These are phyloP conservation scores for Agrilus biguttatus DNA, from an alignment of 2,888 invertebrate genomes.

Conservation along the genomic window DNA sequence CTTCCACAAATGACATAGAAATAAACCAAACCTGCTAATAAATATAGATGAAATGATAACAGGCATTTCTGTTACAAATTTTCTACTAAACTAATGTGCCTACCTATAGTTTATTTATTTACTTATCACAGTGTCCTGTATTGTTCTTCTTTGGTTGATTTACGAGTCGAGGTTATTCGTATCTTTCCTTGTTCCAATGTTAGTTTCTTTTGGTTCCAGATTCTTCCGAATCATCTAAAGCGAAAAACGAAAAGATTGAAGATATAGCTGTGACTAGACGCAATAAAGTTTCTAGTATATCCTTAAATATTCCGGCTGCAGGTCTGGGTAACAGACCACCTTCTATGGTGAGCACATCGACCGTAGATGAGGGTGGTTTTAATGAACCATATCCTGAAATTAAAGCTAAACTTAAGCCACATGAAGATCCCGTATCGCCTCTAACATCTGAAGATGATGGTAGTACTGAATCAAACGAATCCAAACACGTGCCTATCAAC, in stretches of 20 bases:
- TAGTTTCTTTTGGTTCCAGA: slow-evolving; percentile 12
- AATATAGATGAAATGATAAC: no score
- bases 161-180: no score
- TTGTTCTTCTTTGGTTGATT: no score
- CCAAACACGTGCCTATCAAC: slow-evolving; percentile 1
- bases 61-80: no score
- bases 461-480: slow-evolving; percentile 4
- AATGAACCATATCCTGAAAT: slow-evolving; percentile 59
- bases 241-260: slow-evolving; percentile 22
- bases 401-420: slow-evolving; percentile 36
- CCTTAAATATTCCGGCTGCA: slow-evolving; percentile 47
- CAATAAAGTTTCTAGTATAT: slow-evolving; percentile 44
- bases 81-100: no score
- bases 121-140: no score
- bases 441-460: slow-evolving; percentile 16
- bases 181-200: neutral
- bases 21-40: neutral
- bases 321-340: slow-evolving; percentile 47
- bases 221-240: slow-evolving; percentile 16
- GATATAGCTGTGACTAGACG: slow-evolving; percentile 29
- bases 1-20: neutral
- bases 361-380: slow-evolving; percentile 51
- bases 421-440: slow-evolving; percentile 16
- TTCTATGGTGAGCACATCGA: slow-evolving; percentile 49
- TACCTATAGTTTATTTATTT: no score